A percentile compares a stretch with the other conserved stretches of the same genome.
Evolutionary conservation across 2,888 invertebrate species (phyloP).

Genomic region (Vesta saturnalis): DNA sequence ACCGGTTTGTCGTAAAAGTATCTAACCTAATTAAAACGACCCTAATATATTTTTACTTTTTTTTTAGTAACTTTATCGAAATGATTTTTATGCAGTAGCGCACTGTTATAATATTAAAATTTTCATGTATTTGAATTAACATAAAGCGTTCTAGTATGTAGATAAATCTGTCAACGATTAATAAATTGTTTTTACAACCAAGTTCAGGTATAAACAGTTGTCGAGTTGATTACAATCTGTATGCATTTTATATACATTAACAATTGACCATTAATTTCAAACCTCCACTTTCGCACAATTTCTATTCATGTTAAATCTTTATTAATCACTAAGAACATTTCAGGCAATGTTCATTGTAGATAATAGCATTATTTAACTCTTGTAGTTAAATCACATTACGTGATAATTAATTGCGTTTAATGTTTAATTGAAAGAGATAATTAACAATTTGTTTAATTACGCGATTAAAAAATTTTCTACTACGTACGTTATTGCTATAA

Average conservation of each 20-base stretch:
- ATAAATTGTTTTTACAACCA: slow-evolving; percentile 6
- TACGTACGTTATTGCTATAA: no score
- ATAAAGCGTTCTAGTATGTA: not conserved
- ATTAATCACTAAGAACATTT: no score
- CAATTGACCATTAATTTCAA: not conserved
- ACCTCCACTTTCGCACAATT: no score
- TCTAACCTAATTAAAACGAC: slow-evolving; percentile 40
- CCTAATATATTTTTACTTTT: slow-evolving; percentile 37
- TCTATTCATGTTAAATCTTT: no score
- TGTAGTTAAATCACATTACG: no score
- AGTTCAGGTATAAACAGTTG: slow-evolving; percentile 9
- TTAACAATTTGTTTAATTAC: no score
- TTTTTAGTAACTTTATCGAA: slow-evolving; percentile 23
- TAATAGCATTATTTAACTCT: no score
- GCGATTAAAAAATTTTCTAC: no score
- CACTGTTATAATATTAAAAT: slow-evolving; percentile 16
- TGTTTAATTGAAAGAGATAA: no score
- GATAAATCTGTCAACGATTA: not conserved
- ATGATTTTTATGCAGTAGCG: not conserved
- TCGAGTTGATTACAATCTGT: slow-evolving; percentile 12
- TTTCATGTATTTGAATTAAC: no score
- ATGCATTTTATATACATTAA: not conserved
- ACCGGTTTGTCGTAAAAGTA: slow-evolving; percentile 40
- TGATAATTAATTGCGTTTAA: no score
- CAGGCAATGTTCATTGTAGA: no score